A percentile compares a stretch with the other conserved stretches of the same genome.
Evolutionary conservation across 2,113 vertebrate genomes (phyloP).

Genomic region (Mionectes macconnelli): DNA sequence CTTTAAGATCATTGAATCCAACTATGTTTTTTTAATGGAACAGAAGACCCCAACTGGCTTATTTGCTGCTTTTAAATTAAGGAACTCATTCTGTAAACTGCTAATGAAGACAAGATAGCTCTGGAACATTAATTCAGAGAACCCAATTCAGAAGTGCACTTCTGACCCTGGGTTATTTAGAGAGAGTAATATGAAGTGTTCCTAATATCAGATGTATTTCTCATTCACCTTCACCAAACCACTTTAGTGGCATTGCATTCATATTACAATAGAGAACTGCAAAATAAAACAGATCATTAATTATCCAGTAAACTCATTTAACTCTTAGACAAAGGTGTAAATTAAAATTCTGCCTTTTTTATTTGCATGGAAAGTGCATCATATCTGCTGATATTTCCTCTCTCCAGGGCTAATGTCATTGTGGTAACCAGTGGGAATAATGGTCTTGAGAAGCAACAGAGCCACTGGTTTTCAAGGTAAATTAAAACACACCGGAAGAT

Average conservation of each 20-base stretch:
- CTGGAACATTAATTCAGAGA: neutral
- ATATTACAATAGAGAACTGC: neutral
- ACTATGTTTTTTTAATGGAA: neutral
- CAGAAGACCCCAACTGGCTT: neutral
- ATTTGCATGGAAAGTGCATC: neutral
- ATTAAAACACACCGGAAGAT: neutral
- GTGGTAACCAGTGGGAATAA: neutral
- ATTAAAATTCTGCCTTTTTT: neutral
- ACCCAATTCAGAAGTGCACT: neutral
- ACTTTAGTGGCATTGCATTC: neutral
- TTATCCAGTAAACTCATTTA: neutral
- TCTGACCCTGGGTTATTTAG: neutral
- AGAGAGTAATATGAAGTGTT: neutral
- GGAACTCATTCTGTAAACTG: neutral
- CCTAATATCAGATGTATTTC: neutral
- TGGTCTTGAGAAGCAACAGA: neutral
- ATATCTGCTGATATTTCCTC: neutral
- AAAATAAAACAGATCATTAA: neutral
- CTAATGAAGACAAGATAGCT: neutral
- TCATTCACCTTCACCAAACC: neutral
- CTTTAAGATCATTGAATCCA: neutral
- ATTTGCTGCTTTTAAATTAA: neutral
- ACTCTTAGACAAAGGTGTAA: neutral
- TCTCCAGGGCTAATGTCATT: neutral
- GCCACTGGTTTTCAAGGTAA: neutral